phyloP scores from a whole-genome alignment of 1,140 invertebrate species.

The Sminthurides bifidus region DNA sequence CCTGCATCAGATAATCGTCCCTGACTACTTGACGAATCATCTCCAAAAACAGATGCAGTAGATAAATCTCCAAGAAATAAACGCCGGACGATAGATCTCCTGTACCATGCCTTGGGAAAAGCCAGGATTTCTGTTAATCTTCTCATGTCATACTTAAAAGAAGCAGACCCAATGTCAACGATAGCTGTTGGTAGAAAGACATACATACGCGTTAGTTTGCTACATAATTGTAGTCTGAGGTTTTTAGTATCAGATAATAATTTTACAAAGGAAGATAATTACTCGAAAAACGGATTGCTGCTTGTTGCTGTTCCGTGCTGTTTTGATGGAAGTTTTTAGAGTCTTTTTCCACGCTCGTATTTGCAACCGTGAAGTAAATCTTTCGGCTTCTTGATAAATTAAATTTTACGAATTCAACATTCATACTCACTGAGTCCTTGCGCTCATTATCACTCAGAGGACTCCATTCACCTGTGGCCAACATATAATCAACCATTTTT shows the following conservation, averaged over 20 bases:
- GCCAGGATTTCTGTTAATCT: slow-evolving; percentile 92
- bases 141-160: slow-evolving; percentile 98
- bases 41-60: slow-evolving; percentile 42
- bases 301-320: slow-evolving; percentile 48
- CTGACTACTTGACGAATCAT: slow-evolving; percentile 33
- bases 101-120: slow-evolving; percentile 96
- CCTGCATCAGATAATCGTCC: slow-evolving; percentile 7
- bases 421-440: slow-evolving; percentile 89
- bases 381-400: slow-evolving; percentile 76
- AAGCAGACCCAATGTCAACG: slow-evolving; percentile 91
- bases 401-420: slow-evolving; percentile 94
- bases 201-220: neutral
- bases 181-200: slow-evolving; percentile 51
- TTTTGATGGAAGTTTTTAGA: slow-evolving; percentile 18
- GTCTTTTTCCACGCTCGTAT: slow-evolving; percentile 32
- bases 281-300: slow-evolving; percentile 85
- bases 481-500: neutral
- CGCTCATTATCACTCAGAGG: slow-evolving; percentile 75
- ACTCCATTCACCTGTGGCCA: slow-evolving; percentile 58
- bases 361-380: slow-evolving; percentile 59
- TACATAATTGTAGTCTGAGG: neutral
- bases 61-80: slow-evolving; percentile 85
- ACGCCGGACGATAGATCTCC: slow-evolving; percentile 77
- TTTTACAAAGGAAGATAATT: slow-evolving; percentile 36
- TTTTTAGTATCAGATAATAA: neutral